Evolutionary conservation across 2,888 invertebrate genomes (phyloP), one percentile per base, ranked within the genome.

Genomic region (Hartigia nigra): DNA sequence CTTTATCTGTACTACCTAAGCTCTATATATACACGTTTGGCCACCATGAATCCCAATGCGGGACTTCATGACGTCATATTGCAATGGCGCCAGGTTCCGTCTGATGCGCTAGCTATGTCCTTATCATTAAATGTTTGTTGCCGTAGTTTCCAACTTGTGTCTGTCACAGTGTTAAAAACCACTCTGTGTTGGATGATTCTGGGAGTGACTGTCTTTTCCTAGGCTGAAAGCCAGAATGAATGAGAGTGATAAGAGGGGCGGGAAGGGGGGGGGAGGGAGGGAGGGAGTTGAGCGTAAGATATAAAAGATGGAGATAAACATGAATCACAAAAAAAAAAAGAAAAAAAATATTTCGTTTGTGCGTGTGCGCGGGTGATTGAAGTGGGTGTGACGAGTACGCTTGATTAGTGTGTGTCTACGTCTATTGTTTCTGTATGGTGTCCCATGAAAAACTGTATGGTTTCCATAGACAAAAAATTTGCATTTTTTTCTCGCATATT

Each of bases 71-170:
- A 72, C 75, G 31, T 72, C 55, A 55, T 2, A 55, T 23, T 55
- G 55, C 55, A 55, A 55, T 23, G 55, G 55, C 55, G 55, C 0
- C 55, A 55, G 55, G 76, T 78, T 70, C 55, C 55, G 75, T 79
- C 76, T 37, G 78, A 76, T 76, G 74, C 76, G 69, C 70, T 76
- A 79, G 69, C 76, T 79, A 78, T 55, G 55, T 55, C 55, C 69
- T 37, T 14, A 69, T 74, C 37, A 70, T 69, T 72, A 74, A 36
- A 77, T 78, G 36, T 39, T 81, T 85, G 85, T 87, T 87, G 81
- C 87, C 87, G 89, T 90, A 89, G 89, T 91, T 91, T 91, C 91
- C 91, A 91, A 92, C 92, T 92, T 91, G 92, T 91, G 92, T 92
- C 92, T 91, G 91, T 91, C 92, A 92, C 91, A 88, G 55, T 84